These are phyloP conservation scores for Belonocnema kinseyi DNA, from an alignment of 1,140 invertebrate genomes.

Conservation along the genomic window DNA sequence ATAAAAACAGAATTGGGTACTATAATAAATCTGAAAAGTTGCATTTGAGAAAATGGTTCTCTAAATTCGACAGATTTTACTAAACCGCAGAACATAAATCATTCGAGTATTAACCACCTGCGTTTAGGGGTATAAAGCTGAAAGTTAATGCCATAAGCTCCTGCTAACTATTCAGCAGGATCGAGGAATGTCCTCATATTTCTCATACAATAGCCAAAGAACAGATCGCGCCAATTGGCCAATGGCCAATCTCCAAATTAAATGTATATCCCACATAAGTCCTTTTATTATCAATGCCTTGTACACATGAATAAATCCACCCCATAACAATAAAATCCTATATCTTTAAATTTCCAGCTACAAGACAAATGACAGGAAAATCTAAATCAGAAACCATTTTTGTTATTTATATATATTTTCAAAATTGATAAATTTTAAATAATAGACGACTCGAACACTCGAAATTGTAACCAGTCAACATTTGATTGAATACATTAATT, in stretches of 20 bases:
- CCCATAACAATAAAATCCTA: neutral
- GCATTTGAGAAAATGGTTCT: no score
- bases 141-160: conserved; percentile 69
- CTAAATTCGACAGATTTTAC: conserved; percentile 22
- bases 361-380: neutral
- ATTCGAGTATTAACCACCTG: conserved; percentile 63
- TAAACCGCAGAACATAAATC: conserved; percentile 66
- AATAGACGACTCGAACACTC: no score
- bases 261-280: conserved; percentile 70
- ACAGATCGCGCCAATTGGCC: conserved; percentile 71
- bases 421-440: no score
- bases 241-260: conserved; percentile 63
- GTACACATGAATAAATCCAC: neutral
- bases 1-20: no score
- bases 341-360: conserved; percentile 15
- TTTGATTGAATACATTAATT: no score
- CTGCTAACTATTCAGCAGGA: conserved; percentile 69
- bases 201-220: conserved; percentile 42
- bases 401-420: no score
- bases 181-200: conserved; percentile 63
- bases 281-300: conserved; percentile 49
- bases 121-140: conserved; percentile 41
- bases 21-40: no score
- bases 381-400: no score
- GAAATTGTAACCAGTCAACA: no score